Evolutionary conservation across 2,113 vertebrate species (phyloP).

Genomic region (Carassius auratus): DNA sequence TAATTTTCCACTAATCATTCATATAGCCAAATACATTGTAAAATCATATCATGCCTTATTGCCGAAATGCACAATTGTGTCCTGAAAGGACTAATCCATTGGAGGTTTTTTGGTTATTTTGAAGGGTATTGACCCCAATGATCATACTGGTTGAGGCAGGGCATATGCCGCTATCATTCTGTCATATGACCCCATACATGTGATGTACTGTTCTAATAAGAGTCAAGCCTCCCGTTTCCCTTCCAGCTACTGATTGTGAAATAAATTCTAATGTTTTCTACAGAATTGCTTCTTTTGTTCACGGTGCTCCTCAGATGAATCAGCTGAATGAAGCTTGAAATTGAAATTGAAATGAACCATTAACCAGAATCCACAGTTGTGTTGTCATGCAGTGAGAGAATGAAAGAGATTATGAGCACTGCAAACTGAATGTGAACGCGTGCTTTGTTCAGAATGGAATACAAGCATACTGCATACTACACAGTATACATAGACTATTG

Average conservation of each 20-base stretch:
- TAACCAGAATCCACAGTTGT: background rate
- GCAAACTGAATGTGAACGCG: background rate
- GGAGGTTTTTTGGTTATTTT: slow-evolving; percentile 40
- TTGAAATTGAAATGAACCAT: background rate
- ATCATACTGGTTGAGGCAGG: slow-evolving; percentile 40
- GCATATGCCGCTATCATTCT: slow-evolving; percentile 21
- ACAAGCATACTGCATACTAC: background rate
- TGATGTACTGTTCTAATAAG: slow-evolving; percentile 15
- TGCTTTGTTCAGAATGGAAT: background rate
- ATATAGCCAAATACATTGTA: slow-evolving; percentile 2
- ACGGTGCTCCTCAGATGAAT: background rate
- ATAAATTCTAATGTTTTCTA: background rate
- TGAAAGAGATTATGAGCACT: background rate
- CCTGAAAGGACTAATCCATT: slow-evolving; percentile 55
- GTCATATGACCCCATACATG: slow-evolving; percentile 18
- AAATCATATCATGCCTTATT: background rate
- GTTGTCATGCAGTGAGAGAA: background rate
- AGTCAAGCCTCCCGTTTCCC: background rate
- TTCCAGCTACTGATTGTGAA: background rate
- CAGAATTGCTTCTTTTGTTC: slow-evolving; percentile 12
- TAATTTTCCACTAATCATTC: slow-evolving; percentile 16
- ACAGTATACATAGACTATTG: background rate
- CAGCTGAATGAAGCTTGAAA: slow-evolving; percentile 10
- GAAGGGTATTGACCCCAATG: slow-evolving; percentile 60
- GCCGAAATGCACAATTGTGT: background rate